These are phyloP conservation scores for Heliconius eleuchia DNA, from an alignment of 1,140 invertebrate genomes.

Conservation along the genomic window DNA sequence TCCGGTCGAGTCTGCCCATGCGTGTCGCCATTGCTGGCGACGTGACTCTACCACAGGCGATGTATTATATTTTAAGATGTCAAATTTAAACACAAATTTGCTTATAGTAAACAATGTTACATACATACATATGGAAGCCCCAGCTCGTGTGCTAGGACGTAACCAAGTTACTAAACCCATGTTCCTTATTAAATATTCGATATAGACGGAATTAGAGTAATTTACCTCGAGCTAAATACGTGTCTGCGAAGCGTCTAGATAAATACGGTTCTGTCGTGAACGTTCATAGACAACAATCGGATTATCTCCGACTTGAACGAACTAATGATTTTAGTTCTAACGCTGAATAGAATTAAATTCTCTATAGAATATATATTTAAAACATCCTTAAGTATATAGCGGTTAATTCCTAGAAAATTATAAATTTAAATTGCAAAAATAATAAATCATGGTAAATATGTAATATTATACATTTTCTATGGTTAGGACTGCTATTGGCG, in stretches of 20 bases:
- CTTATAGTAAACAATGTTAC: not conserved
- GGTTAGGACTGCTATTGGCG: no score
- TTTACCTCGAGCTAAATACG: constrained; percentile 19
- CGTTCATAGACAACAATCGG: constrained; percentile 35
- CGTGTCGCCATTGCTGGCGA: no score
- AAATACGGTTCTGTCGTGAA: constrained; percentile 25
- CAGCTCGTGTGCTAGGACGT: not conserved
- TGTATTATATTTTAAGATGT: no score
- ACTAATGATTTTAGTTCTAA: constrained; percentile 35
- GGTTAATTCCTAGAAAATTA: not conserved
- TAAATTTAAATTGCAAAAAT: no score
- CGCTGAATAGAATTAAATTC: constrained; percentile 17
- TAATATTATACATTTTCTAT: no score
- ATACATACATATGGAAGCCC: not conserved
- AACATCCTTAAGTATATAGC: not conserved
- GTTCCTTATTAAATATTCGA: constrained; percentile 17
- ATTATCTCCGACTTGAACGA: constrained; percentile 30
- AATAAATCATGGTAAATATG: no score
- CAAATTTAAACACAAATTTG: not conserved
- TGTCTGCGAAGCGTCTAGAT: constrained; percentile 25
- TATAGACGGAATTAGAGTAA: constrained; percentile 18
- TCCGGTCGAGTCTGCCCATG: no score
- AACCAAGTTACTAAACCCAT: not conserved
- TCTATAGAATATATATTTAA: not conserved
- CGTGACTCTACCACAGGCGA: no score